Evolutionary conservation across 2,888 invertebrate species (phyloP), one percentile per base, ranked within the genome.

Genomic region (Scrobipalpa atriplicella): DNA sequence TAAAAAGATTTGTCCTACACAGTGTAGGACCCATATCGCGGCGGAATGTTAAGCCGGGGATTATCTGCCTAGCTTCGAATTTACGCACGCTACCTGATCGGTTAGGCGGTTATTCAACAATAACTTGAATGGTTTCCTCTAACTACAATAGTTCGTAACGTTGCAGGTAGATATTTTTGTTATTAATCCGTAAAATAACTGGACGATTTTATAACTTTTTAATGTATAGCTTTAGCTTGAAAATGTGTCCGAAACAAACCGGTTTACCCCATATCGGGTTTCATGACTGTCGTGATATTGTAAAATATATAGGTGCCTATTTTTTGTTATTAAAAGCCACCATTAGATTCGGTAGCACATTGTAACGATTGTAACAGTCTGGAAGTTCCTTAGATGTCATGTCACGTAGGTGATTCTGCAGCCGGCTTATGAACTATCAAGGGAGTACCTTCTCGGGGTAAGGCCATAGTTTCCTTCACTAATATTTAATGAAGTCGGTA

Each of bases 21-120:
- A 77, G 78, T 76, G 76, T 74, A 75, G 80, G 83, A 76, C 78
- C 79, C 79, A 73, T 75, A 78, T 78, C 72, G 77, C 74, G 74
- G 74, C 72, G 91, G 92, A 92, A 92, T 92, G 83, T 91, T 90
- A 92, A 92, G 89, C 89, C 79, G 79, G 79, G 83, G 90, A 90
- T 92, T 84, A 92, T 91, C 92, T 87, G 77, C 80, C 81, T 84
- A 80, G 85, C 84, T 86, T 89, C 85, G 82, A 86, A 87, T 88
- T 87, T 88, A 89, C 87, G 86, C 87, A 88, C 84, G 85, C 87
- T 91, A 90, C 90, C 91, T 91, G 90, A 84, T 80, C 82, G 82
- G 81, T 81, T 91, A 90, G 84, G 79, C 82, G 82, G 81, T 81
- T 85, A 84, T 86, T 85, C 81, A 84, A 84, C 80, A 78, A 77